These are phyloP conservation scores for Ferrisia virgata DNA, from an alignment of 2,888 invertebrate species.

Conservation along the genomic window DNA sequence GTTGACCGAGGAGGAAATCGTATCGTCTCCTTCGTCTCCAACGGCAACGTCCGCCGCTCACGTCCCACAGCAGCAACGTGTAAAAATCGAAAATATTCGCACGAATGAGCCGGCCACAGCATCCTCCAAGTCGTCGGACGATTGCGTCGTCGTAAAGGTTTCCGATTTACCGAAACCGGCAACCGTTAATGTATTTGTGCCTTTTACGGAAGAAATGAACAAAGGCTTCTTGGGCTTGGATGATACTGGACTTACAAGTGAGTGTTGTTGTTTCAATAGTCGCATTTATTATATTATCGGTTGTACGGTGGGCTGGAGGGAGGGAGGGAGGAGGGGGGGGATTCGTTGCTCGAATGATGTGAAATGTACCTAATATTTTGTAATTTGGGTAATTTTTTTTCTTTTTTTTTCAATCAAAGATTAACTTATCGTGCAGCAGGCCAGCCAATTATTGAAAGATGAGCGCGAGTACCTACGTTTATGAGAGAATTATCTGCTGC, in stretches of 20 bases:
- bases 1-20: not conserved
- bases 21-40: not conserved
- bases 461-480: too few relatives aligned
- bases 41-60: too few relatives aligned
- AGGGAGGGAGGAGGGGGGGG: not conserved
- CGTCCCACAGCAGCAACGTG: not conserved
- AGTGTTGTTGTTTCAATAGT: too few relatives aligned
- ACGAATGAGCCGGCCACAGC: not conserved
- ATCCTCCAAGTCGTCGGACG: not conserved
- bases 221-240: constrained; percentile 86
- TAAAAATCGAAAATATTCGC: not conserved
- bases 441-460: too few relatives aligned
- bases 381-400: too few relatives aligned
- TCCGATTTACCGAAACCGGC: constrained; percentile 62
- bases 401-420: too few relatives aligned
- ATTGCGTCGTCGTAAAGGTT: not conserved
- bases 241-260: constrained; percentile 79
- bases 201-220: constrained; percentile 88
- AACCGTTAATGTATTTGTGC: constrained; percentile 73
- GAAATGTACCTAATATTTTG: too few relatives aligned
- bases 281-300: not conserved
- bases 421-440: too few relatives aligned
- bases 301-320: not conserved
- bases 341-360: too few relatives aligned
- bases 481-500: too few relatives aligned